Percentiles rank a stretch among this genome's conserved stretches.
phyloP scores from a whole-genome alignment of 2,797 vertebrate species.

The Graptemys geographica region DNA sequence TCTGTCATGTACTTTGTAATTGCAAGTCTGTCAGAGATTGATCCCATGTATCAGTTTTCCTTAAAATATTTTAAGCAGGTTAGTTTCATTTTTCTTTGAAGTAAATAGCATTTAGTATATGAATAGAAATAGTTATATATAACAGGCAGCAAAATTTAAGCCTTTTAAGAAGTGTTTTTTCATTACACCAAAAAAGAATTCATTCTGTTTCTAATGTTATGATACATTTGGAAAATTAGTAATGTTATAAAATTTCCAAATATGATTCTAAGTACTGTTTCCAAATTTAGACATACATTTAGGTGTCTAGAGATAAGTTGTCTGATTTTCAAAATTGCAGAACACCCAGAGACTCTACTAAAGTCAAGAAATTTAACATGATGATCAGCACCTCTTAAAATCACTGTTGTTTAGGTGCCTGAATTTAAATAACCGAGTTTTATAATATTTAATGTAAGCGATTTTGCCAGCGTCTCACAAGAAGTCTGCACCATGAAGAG shows the following conservation, averaged over 20 bases:
- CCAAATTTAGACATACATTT: not conserved
- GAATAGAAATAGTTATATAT: not conserved
- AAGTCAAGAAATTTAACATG: not conserved
- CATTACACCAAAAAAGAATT: not conserved
- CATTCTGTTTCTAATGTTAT: not conserved
- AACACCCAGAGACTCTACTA: not conserved
- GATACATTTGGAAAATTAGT: not conserved
- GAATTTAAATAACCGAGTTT: not conserved
- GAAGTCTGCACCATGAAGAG: not conserved
- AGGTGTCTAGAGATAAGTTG: not conserved
- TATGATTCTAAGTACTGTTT: not conserved
- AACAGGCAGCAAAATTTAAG: not conserved
- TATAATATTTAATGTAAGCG: not conserved
- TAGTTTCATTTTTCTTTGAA: not conserved
- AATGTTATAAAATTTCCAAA: not conserved
- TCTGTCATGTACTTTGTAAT: conserved; percentile 88
- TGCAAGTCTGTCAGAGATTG: conserved; percentile 87
- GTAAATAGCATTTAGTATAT: not conserved
- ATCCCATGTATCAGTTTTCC: conserved; percentile 90
- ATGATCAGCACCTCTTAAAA: not conserved
- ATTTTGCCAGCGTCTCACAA: not conserved
- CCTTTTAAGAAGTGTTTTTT: not conserved
- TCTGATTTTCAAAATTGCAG: not conserved
- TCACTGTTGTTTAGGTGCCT: not conserved
- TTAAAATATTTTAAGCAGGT: conserved; percentile 92